Evolutionary conservation across 2,113 vertebrate species (phyloP).

Genomic region (Gavia stellata): DNA sequence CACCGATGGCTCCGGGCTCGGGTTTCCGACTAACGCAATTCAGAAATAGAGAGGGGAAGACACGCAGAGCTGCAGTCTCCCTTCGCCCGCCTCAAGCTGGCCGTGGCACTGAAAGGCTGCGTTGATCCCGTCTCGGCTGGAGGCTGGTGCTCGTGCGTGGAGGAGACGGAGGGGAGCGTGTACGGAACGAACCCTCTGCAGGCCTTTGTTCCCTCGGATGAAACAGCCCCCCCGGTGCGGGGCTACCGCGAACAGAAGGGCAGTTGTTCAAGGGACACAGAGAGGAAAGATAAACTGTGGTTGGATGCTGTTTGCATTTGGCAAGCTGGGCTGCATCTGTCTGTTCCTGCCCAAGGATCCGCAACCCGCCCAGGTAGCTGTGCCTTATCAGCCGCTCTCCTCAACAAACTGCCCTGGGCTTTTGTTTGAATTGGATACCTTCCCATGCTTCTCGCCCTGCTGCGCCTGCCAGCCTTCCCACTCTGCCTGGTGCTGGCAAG

Average conservation of each 20-base stretch:
- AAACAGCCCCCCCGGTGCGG: accelerated
- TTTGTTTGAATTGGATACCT: not conserved
- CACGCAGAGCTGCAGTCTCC: not conserved
- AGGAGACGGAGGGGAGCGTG: not conserved
- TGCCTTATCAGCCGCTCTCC: not conserved
- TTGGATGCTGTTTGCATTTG: not conserved
- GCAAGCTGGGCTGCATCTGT: not conserved
- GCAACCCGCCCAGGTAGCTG: not conserved
- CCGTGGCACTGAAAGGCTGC: not conserved
- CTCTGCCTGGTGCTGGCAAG: not conserved
- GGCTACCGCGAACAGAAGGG: not conserved
- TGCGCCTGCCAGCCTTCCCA: not conserved
- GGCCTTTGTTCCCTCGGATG: not conserved
- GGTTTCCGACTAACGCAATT: not conserved
- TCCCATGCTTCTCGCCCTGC: not conserved
- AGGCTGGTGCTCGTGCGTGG: not conserved
- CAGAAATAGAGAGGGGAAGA: not conserved
- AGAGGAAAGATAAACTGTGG: not conserved
- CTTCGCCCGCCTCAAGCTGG: not conserved
- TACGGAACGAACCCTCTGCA: not conserved
- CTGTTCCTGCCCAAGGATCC: not conserved
- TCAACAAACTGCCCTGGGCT: not conserved
- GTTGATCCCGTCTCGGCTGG: not conserved
- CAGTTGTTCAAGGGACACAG: not conserved
- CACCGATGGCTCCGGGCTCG: not conserved